Conservation (phyloP, 2,888 invertebrate species). For the Tetramorium bicarinatum region DNA sequence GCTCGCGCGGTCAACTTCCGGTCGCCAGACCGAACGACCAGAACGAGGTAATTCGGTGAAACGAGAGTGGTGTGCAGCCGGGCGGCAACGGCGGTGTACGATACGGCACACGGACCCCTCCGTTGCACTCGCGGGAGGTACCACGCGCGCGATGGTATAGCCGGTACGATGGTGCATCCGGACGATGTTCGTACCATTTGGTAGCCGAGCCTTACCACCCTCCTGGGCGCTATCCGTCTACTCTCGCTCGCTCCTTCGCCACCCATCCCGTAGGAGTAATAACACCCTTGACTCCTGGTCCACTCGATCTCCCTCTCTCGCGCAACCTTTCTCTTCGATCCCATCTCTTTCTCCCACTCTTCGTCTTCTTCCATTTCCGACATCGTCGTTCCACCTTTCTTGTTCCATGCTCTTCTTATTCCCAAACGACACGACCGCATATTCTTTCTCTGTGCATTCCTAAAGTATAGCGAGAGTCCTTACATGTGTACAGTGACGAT, state of each 20-base stretch:
- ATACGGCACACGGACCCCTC: conserved; percentile 31
- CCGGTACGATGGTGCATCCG: conserved; percentile 60
- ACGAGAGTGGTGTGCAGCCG: conserved; percentile 44
- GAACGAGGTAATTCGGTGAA: conserved; percentile 65
- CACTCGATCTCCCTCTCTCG: conserved; percentile 51
- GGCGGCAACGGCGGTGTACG: background rate
- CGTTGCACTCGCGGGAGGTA: conserved; percentile 61
- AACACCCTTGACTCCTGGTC: conserved; percentile 67
- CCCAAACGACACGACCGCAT: conserved; percentile 24
- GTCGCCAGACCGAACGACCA: conserved; percentile 57
- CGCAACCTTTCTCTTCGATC: conserved; percentile 44
- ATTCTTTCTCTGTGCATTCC: conserved; percentile 14
- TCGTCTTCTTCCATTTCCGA: conserved; percentile 37
- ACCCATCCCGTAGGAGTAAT: conserved; percentile 73
- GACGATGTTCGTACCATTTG: conserved; percentile 75
- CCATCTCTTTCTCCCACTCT: conserved; percentile 53
- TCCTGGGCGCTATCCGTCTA: conserved; percentile 81
- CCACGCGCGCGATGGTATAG: conserved; percentile 52
- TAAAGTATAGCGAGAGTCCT: background rate
- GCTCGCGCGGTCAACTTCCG: conserved; percentile 65
- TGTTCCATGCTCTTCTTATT: conserved; percentile 18
- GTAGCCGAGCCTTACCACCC: conserved; percentile 78
- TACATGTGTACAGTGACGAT: conserved; percentile 30
- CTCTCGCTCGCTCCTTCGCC: conserved; percentile 62
- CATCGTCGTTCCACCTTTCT: conserved; percentile 16